Evolutionary conservation across 1,140 invertebrate genomes (phyloP).

Genomic region (Heterodera carotae): DNA sequence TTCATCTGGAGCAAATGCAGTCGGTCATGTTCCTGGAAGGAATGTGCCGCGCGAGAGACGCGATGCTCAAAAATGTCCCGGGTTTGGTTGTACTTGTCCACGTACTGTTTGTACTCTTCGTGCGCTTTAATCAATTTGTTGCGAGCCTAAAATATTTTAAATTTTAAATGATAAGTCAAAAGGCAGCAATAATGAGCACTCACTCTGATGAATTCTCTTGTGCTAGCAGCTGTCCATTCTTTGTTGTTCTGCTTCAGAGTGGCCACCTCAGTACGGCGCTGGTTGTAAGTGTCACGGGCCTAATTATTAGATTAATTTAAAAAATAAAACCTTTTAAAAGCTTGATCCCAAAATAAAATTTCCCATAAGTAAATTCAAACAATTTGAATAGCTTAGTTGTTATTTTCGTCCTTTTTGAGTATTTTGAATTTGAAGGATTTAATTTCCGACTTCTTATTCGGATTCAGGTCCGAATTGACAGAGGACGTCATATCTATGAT

Average conservation of each 20-base stretch:
- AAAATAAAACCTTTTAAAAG: not conserved
- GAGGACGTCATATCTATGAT: too few relatives aligned
- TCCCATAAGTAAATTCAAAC: too few relatives aligned
- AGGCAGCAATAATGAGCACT: constrained; percentile 25
- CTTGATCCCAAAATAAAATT: too few relatives aligned
- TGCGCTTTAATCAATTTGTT: constrained; percentile 57
- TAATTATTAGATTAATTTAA: constrained; percentile 23
- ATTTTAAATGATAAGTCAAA: constrained; percentile 13
- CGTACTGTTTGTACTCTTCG: constrained; percentile 61
- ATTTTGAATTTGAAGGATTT: too few relatives aligned
- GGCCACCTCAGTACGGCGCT: constrained; percentile 54
- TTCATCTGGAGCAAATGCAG: constrained; percentile 54
- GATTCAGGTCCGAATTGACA: too few relatives aligned
- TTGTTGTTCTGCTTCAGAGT: constrained; percentile 51
- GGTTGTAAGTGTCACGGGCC: constrained; percentile 63
- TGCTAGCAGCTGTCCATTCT: constrained; percentile 36
- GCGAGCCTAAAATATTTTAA: constrained; percentile 46
- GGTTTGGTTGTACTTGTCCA: constrained; percentile 62
- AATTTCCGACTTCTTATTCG: too few relatives aligned
- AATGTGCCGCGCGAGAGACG: constrained; percentile 46
- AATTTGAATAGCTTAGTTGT: too few relatives aligned
- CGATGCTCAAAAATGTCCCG: constrained; percentile 61
- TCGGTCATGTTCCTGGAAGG: constrained; percentile 55
- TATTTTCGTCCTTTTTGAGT: too few relatives aligned
- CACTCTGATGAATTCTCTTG: constrained; percentile 58